Base-by-base conservation (phyloP, 2,888 invertebrate genomes). In the Lordiphosa andalusiaca region DNA sequence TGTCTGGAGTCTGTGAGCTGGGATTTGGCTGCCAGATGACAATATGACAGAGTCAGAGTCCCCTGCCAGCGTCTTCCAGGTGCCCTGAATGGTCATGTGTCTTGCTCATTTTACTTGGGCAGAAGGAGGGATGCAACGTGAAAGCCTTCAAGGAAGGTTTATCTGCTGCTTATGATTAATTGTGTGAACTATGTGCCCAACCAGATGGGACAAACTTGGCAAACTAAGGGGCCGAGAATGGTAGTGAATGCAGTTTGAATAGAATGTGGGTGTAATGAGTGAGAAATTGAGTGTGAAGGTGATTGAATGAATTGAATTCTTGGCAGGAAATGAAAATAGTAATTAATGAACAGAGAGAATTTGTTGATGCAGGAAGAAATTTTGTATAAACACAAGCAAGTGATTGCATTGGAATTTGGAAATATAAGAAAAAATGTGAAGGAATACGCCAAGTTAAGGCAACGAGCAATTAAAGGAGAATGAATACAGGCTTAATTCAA, bases 11-110 rank as follows among this genome's bases (percentile, higher is more conserved):
- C 41, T 52, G 33, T 44, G 33, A 44, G 44, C 44, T 52, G 60
- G 65, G 67, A 65, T 65, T 65, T 67, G 30, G 67, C 39, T 59
- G 52, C 52, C 40, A 64, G 53, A 46, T 51, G 65, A 66, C 65
- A 66, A 66, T 53, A 67, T 61, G 67, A 65, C 63, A 63, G 59
- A 66, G 59, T 66, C 44, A 44, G 44, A 33, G 33, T 44, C 44
- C 42, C 30, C 30, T 10, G 30, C 9, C 44, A 44, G 33, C 33
- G 44, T 44, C 30, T 13, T 13, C 30, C 44, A 16, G 44, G 44
- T 33, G 44, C 16, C 33, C 44, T 44, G 30, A 10, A 33, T 44
- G 44, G 10, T 16, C 33, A 44, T 44, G 44, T 44, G 44, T 44
- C 44, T 44, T 44, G 44, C 44, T 44, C 44, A 44, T 16, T 44